Conservation (phyloP, 2,797 vertebrate species). For the Cynopterus sphinx region DNA sequence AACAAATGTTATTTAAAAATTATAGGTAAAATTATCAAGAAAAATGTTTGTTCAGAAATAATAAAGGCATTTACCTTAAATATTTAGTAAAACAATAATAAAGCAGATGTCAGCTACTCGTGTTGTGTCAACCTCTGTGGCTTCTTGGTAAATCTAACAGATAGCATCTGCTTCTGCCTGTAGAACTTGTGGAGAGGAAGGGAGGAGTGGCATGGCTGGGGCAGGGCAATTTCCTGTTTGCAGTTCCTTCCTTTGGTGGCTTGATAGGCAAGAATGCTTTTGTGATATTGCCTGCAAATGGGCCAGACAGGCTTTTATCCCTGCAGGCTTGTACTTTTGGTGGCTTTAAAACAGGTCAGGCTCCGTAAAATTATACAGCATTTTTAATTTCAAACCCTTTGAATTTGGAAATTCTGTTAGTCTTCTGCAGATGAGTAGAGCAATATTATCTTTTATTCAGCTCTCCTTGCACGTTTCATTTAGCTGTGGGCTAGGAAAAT, state of each 20-base stretch:
- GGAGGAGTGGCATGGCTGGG: constrained; percentile 48
- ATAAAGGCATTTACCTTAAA: neutral
- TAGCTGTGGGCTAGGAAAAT: neutral
- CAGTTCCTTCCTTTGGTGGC: constrained; percentile 64
- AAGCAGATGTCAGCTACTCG: neutral
- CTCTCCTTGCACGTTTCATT: neutral
- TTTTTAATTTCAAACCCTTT: constrained; percentile 10
- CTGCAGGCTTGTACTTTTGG: neutral
- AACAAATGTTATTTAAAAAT: neutral
- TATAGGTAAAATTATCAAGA: neutral
- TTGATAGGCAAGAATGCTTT: constrained; percentile 23
- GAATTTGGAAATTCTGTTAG: neutral
- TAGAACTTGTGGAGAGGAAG: constrained; percentile 54
- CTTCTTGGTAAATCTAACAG: neutral
- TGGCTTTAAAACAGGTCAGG: constrained; percentile 15
- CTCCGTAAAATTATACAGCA: neutral
- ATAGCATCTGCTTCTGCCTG: neutral
- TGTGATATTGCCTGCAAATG: constrained; percentile 34
- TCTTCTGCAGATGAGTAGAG: neutral
- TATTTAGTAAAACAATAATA: neutral
- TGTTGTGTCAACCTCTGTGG: neutral
- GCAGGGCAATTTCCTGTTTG: constrained; percentile 61
- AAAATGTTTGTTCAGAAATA: constrained; percentile 20
- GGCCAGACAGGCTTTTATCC: neutral
- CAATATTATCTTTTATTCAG: neutral